A percentile compares a stretch with the other conserved stretches of the same genome.
These are phyloP conservation scores for Cheilinus undulatus DNA, from an alignment of 2,113 vertebrate genomes.

Conservation along the genomic window DNA sequence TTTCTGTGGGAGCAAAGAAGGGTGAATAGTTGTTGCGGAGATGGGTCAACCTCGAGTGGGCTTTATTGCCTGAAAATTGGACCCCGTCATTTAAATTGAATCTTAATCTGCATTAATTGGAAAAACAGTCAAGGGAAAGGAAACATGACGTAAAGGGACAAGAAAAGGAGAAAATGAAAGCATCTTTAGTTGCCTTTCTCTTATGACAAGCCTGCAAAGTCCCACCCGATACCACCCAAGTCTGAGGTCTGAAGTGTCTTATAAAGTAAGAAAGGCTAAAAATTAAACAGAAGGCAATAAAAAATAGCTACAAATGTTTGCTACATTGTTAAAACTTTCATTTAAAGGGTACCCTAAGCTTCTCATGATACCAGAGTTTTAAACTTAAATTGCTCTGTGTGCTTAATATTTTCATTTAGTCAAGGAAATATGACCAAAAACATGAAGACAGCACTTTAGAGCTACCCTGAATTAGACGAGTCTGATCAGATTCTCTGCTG, in stretches of 20 bases:
- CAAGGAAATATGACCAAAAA: too few species aligned
- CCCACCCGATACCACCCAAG: constrained; percentile 18
- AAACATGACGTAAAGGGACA: neutral
- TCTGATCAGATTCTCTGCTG: too few species aligned
- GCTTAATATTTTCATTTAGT: too few species aligned
- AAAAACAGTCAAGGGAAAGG: constrained; percentile 12
- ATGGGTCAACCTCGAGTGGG: constrained; percentile 32
- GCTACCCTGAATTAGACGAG: too few species aligned
- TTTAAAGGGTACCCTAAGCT: too few species aligned
- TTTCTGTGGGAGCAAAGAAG: constrained; percentile 66
- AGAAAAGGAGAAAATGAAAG: constrained; percentile 21
- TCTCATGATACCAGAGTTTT: too few species aligned
- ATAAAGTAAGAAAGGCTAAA: neutral
- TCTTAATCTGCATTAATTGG: constrained; percentile 9
- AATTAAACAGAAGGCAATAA: neutral
- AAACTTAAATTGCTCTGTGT: too few species aligned
- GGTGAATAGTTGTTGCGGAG: constrained; percentile 55
- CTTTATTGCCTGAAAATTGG: constrained; percentile 50
- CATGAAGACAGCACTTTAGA: too few species aligned
- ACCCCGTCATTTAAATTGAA: constrained; percentile 19
- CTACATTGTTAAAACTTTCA: too few species aligned
- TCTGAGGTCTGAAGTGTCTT: neutral
- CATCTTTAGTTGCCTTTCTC: neutral
- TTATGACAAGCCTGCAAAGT: neutral
- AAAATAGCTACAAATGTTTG: too few species aligned